Percentiles rank a stretch among this genome's conserved stretches.
These are phyloP conservation scores for Lophura nycthemera DNA, from an alignment of 2,113 vertebrate species.

Conservation along the genomic window DNA sequence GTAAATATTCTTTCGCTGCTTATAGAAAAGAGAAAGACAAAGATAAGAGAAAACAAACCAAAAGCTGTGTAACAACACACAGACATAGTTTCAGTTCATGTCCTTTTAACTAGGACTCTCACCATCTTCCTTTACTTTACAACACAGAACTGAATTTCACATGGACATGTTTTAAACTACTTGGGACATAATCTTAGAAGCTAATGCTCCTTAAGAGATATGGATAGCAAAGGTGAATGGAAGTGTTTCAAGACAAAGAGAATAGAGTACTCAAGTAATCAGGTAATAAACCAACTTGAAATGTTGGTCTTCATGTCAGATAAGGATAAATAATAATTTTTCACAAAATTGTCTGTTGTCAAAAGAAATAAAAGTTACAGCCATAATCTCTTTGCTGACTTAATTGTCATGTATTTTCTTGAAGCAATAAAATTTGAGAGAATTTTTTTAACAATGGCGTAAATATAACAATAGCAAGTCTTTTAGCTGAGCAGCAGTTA, in stretches of 20 bases:
- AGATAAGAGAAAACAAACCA: background rate
- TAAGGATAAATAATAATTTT: background rate
- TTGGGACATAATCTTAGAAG: background rate
- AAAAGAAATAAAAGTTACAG: background rate
- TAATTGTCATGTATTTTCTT: background rate
- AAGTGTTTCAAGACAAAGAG: background rate
- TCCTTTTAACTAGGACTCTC: background rate
- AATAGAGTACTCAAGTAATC: background rate
- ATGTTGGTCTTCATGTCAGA: background rate
- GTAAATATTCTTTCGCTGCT: background rate
- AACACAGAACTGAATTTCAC: background rate
- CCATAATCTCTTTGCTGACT: background rate
- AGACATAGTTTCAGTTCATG: background rate
- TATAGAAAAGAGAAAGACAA: background rate
- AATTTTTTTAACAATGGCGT: background rate
- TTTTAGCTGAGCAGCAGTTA: background rate
- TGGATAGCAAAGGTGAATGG: fast-evolving
- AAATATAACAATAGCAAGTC: background rate
- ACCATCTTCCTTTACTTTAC: background rate
- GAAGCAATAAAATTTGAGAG: background rate
- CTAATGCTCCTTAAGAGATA: background rate
- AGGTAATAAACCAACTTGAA: background rate
- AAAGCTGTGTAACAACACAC: background rate
- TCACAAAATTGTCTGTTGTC: background rate
- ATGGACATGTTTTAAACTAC: background rate